Evolutionary conservation across 2,113 vertebrate species (phyloP), one percentile per base, ranked within the genome.

Genomic region (Paramisgurnus dabryanus): DNA sequence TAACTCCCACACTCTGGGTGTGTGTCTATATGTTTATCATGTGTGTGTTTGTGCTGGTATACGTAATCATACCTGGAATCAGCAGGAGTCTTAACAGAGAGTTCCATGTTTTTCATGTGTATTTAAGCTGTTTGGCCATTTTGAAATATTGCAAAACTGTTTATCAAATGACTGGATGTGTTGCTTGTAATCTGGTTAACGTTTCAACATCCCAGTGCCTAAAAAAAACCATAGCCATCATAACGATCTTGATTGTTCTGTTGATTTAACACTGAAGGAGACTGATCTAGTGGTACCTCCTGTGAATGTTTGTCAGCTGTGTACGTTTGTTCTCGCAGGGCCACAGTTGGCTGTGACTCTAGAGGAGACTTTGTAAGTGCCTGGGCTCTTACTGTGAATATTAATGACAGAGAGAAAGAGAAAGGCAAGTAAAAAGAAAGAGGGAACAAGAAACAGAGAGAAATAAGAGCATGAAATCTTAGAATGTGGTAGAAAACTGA

Each of bases 311-410:
- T 92, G 90, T 92, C 88, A 83, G 85, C 90, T 86, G 7, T 75
- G 69, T 79, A 67, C 69, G 77, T 79, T 70, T 85, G 58, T 82
- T 90, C 90, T 93, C 88, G 87, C 85, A 57, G 86, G 88, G 86
- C 90, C 88, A 91, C 89, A 90, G 89, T 92, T 91, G 89, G 90
- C 89, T 90, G 87, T 89, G 87, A 91, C 87, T 69, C 41, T 85
- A 81, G 67, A 53, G 76, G 76, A 81, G 69, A 78, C 86, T 86
- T 88, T 88, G 90, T 89, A 88, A 89, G 89, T 88, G 92, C 91
- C 91, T 89, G 89, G 86, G 83, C 84, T 92, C 91, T 89, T 91
- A 91, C 90, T 91, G 88, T 93, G 92, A 93, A 93, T 93, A 92
- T 93, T 92, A 94, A 93, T 90, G 15, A n/a, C 13, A 63, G 66